Percentiles rank a stretch among this genome's conserved stretches.
Conservation (phyloP, 2,797 vertebrate genomes). For the Pipistrellus kuhlii region DNA sequence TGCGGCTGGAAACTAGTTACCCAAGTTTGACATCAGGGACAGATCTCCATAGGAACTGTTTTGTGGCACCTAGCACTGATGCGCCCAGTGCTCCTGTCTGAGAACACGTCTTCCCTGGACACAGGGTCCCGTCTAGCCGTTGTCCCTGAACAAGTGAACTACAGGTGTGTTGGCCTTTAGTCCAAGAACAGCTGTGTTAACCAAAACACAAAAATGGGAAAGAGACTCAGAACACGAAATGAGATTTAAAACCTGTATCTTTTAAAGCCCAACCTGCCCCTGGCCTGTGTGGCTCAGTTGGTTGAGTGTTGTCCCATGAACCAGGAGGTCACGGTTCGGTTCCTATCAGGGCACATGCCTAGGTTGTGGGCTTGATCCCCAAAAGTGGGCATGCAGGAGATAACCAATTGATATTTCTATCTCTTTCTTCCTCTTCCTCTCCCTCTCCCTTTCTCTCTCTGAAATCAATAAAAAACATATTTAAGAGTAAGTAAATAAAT, state of each 20-base stretch:
- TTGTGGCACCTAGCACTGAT: not conserved
- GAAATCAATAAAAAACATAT: no score
- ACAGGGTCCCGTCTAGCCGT: not conserved
- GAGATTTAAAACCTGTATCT: slow-evolving; percentile 69
- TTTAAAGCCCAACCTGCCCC: not conserved
- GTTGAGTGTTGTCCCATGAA: no score
- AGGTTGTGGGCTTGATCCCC: no score
- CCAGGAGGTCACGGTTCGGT: no score
- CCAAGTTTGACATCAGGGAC: not conserved
- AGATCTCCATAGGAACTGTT: slow-evolving; percentile 55
- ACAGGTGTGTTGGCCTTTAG: not conserved
- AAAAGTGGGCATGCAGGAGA: no score
- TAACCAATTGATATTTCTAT: no score
- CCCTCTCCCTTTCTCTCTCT: no score
- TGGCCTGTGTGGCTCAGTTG: no score
- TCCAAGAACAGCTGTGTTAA: not conserved
- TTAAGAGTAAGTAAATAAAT: no score
- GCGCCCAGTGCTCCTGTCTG: not conserved
- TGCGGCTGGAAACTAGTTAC: slow-evolving; percentile 2
- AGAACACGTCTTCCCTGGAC: slow-evolving; percentile 1
- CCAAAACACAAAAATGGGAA: not conserved
- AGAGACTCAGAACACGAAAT: not conserved
- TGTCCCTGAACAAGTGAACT: not conserved
- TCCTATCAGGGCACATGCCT: no score
- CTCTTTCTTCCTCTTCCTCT: no score